Evolutionary conservation across 2,888 invertebrate genomes (phyloP).

Genomic region (Lepidochrysops patricia): DNA sequence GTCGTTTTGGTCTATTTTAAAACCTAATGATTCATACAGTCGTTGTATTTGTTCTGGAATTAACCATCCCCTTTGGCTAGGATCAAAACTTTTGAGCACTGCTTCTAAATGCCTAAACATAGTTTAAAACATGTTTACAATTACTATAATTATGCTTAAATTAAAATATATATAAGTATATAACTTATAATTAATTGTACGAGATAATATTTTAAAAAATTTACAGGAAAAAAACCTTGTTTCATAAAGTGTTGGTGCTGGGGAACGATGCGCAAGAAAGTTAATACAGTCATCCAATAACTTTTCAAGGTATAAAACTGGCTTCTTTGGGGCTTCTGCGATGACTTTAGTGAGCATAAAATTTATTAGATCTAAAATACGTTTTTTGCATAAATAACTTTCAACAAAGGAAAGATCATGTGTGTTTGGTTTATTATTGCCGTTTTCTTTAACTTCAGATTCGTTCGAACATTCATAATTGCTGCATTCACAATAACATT

Average conservation of each 20-base stretch:
- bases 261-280: constrained; percentile 51
- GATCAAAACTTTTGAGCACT: constrained; percentile 60
- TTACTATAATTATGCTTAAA: no score
- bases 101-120: constrained; percentile 47
- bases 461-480: not conserved
- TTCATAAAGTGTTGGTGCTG: constrained; percentile 54
- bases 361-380: constrained; percentile 54
- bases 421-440: no score
- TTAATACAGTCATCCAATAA: constrained; percentile 57
- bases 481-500: not conserved
- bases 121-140: no score
- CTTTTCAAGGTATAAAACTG: constrained; percentile 39
- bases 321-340: constrained; percentile 36
- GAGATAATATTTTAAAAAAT: no score
- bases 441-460: not conserved
- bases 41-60: constrained; percentile 51
- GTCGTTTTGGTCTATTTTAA: constrained; percentile 31
- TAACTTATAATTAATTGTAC: no score
- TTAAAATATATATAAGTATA: not conserved
- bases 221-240: constrained; percentile 40
- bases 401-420: constrained; percentile 40
- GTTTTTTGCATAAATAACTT: constrained; percentile 48
- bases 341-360: constrained; percentile 52
- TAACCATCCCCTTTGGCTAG: constrained; percentile 55
- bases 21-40: constrained; percentile 45